Base-by-base conservation (phyloP, 1,140 invertebrate genomes). In the Zaprionus taronus region DNA sequence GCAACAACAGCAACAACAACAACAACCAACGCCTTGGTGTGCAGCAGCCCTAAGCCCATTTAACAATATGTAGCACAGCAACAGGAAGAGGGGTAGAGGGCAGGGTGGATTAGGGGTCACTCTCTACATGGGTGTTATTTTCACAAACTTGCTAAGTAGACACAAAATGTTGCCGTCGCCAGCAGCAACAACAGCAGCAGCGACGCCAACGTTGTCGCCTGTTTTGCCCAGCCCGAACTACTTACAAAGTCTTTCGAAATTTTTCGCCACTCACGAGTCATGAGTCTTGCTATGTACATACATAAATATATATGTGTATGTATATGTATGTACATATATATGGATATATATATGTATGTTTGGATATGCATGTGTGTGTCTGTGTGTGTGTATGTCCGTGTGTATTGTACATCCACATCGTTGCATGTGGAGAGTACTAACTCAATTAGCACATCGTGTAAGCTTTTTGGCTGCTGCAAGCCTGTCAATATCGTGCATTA, bases 391-490 rank as follows among this genome's bases (percentile, higher is more conserved):
- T 6, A 2, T 31, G 7, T 20, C 20, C 56, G 47, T 51, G 31
- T 66, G 36, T 49, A 34, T 63, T 28, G 5, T 60, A 11, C 20
- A 31, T 60, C 22, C 66, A 44, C 36, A 34, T 62, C 20, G 53
- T 20, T 71, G 76, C 75, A 78, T 78, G 80, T 20, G 63, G 73
- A 72, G 53, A 69, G 67, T 75, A 87, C 81, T 87, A 89, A 87
- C 84, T 87, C 85, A 87, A 87, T 87, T 87, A 87, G 84, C 84
- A 87, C 84, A 79, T 89, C 69, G 79, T 86, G 80, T 80, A 82
- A 82, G 79, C 51, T 77, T 74, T 61, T n/a, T 20, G 12, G 17
- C 41, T 60, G 56, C 15, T 61, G 65, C 38, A 44, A 57, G 53
- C 63, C 24, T 63, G 38, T 58, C 60, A 36, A 24, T 51, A 47